Conservation (phyloP, 1,140 invertebrate species). For the Pteromalus puparum region DNA sequence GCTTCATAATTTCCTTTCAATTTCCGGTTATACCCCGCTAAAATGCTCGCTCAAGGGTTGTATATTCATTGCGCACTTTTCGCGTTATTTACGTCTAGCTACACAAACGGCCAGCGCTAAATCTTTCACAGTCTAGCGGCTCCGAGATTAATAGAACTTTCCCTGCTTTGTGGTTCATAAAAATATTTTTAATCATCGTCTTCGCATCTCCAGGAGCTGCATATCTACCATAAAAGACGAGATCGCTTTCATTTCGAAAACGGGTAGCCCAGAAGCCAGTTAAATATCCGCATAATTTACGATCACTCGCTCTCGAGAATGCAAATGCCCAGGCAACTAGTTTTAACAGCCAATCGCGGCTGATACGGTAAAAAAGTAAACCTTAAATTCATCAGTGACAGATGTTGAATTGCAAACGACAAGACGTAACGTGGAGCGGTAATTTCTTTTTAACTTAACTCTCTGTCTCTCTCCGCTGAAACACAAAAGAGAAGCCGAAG, state of each 20-base stretch:
- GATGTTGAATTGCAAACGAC: not conserved
- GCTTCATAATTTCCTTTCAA: not conserved
- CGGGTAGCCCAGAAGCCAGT: not conserved
- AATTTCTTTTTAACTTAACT: not conserved
- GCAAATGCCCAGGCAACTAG: not conserved
- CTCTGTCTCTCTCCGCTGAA: not conserved
- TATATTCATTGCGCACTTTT: not conserved
- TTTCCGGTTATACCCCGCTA: not conserved
- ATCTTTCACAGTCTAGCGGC: not conserved
- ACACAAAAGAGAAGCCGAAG: not conserved
- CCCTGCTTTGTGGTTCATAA: not conserved
- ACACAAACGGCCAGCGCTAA: not conserved
- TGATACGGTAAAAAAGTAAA: not conserved
- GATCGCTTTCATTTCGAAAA: not conserved
- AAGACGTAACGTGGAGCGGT: not conserved
- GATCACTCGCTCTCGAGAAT: not conserved
- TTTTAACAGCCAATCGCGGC: not conserved
- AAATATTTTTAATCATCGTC: not conserved
- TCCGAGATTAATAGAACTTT: not conserved
- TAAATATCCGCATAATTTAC: not conserved
- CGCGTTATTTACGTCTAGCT: not conserved
- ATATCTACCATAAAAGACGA: not conserved
- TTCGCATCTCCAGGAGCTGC: not conserved
- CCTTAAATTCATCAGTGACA: slow-evolving; percentile 4
- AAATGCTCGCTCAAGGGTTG: not conserved